Percentiles rank a stretch among this genome's conserved stretches.
These are phyloP conservation scores for Xestobium rufovillosum DNA, from an alignment of 2,888 invertebrate genomes.

Conservation along the genomic window DNA sequence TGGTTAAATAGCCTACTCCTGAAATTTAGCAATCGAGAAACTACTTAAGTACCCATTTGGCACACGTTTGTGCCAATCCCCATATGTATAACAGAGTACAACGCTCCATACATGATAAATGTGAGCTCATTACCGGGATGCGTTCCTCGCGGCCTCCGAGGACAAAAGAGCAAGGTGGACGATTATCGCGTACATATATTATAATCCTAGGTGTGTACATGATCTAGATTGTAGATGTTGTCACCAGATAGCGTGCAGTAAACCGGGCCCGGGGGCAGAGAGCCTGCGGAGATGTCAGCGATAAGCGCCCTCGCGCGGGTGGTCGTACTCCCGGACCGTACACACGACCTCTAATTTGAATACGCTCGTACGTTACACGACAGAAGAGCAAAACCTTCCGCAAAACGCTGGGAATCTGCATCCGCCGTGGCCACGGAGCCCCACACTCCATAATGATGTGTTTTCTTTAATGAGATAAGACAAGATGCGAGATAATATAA, in stretches of 20 bases:
- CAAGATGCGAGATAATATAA: constrained; percentile 42
- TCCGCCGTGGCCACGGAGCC: constrained; percentile 21
- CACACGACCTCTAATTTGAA: constrained; percentile 43
- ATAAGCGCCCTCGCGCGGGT: constrained; percentile 39
- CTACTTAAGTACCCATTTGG: too few relatives aligned
- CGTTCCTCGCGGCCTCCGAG: neutral
- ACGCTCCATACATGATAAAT: too few relatives aligned
- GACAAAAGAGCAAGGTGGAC: neutral
- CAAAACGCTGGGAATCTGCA: constrained; percentile 34
- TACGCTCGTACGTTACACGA: constrained; percentile 39
- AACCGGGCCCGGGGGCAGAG: constrained; percentile 22
- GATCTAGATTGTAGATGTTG: constrained; percentile 45
- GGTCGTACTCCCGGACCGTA: constrained; percentile 32
- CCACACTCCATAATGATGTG: constrained; percentile 37
- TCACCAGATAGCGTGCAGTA: constrained; percentile 40
- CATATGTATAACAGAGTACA: too few relatives aligned
- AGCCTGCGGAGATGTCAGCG: constrained; percentile 33
- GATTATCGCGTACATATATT: constrained; percentile 32
- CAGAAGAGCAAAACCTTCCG: constrained; percentile 18
- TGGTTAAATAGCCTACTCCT: too few relatives aligned
- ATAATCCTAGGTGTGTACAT: constrained; percentile 41
- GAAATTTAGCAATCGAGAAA: too few relatives aligned
- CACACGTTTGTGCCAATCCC: too few relatives aligned
- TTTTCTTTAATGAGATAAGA: constrained; percentile 42
- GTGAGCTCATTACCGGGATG: too few relatives aligned